phyloP scores from a whole-genome alignment of 2,797 vertebrate species.

The Falco columbarius region DNA sequence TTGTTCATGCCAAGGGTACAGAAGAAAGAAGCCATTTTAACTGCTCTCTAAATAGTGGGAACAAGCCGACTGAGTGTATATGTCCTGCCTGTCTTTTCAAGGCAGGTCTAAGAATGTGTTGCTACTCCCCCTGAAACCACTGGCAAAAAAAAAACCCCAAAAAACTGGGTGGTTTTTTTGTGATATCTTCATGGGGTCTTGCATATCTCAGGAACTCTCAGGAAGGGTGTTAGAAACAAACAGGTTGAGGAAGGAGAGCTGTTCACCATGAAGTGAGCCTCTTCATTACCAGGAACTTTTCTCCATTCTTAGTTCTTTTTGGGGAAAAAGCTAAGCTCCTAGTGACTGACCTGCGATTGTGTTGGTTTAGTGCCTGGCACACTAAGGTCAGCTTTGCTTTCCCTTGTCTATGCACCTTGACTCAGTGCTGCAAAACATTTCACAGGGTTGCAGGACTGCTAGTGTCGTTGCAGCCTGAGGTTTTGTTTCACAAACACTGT shows the following conservation, averaged over 20 bases:
- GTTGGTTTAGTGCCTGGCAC: not conserved
- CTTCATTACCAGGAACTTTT: not conserved
- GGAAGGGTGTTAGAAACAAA: not conserved
- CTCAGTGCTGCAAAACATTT: not conserved
- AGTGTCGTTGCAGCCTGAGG: not conserved
- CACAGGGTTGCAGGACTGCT: not conserved
- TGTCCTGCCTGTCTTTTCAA: constrained; percentile 3
- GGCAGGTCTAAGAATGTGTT: constrained; percentile 14
- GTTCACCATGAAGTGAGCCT: not conserved
- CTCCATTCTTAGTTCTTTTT: not conserved
- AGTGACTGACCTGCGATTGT: not conserved
- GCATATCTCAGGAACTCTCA: not conserved
- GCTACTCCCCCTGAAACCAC: not conserved
- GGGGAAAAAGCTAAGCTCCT: not conserved
- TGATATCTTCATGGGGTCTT: not conserved
- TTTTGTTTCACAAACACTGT: not conserved
- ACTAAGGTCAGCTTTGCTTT: not conserved
- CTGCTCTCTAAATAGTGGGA: constrained; percentile 56
- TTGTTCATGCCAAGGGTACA: not conserved
- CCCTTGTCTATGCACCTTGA: not conserved
- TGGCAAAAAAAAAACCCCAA: not conserved
- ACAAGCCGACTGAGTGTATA: not conserved
- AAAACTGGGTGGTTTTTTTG: not conserved
- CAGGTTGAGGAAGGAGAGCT: not conserved
- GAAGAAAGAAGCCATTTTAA: constrained; percentile 32